phyloP scores from a whole-genome alignment of 2,113 vertebrate genomes.

The Actenoides hombroni region DNA sequence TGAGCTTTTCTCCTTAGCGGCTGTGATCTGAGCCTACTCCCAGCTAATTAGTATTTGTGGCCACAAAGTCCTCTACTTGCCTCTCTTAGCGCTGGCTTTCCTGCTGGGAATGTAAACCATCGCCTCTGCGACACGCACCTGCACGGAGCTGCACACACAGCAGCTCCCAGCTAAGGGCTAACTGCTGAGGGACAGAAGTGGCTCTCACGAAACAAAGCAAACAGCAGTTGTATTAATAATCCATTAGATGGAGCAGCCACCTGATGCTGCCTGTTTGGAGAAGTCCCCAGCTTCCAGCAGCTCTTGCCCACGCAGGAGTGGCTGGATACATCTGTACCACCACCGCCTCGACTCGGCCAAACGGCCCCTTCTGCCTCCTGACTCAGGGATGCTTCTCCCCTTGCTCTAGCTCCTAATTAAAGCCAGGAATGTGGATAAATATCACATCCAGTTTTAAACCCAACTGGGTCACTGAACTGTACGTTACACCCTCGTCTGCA shows the following conservation, averaged over 20 bases:
- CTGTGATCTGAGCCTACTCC: not conserved
- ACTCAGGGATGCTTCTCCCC: not conserved
- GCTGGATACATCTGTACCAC: not conserved
- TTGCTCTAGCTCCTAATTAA: conserved; percentile 45
- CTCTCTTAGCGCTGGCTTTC: not conserved
- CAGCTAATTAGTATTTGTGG: not conserved
- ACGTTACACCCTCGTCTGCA: conserved; percentile 41
- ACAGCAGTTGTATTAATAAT: conserved; percentile 57
- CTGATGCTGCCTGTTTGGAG: conserved; percentile 56
- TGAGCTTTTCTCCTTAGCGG: not conserved
- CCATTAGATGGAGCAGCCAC: conserved; percentile 63
- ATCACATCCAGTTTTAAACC: conserved; percentile 44
- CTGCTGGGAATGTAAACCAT: conserved; percentile 27
- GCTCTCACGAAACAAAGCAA: conserved; percentile 38
- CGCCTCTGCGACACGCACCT: not conserved
- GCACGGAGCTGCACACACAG: not conserved
- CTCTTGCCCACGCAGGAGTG: not conserved
- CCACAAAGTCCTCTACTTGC: not conserved
- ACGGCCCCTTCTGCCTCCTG: not conserved
- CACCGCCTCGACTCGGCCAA: not conserved
- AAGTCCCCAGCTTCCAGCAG: not conserved
- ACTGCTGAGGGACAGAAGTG: not conserved
- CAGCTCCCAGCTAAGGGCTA: conserved; percentile 34
- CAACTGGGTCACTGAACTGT: conserved; percentile 59
- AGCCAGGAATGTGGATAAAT: conserved; percentile 64